phyloP scores from a whole-genome alignment of 1,140 invertebrate species.

The Drosophila repleta region DNA sequence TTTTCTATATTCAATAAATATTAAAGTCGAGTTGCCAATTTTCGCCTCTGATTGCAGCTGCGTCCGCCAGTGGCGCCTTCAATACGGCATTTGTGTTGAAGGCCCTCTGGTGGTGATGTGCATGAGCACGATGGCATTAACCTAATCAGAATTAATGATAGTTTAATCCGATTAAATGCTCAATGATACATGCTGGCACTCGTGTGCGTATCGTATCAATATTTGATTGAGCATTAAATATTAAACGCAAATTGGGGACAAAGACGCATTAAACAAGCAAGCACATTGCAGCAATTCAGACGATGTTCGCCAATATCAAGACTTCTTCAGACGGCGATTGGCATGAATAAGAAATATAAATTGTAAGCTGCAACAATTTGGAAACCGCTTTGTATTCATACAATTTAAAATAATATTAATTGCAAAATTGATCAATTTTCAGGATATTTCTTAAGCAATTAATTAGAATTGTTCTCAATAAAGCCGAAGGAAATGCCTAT shows the following conservation, averaged over 20 bases:
- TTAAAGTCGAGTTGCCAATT: slow-evolving; percentile 27
- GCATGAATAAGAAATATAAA: too few species aligned
- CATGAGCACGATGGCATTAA: slow-evolving; percentile 8
- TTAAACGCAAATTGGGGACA: slow-evolving; percentile 20
- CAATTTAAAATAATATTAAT: too few species aligned
- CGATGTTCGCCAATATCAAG: too few species aligned
- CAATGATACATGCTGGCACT: neutral
- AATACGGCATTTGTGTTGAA: slow-evolving; percentile 6
- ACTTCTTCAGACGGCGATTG: too few species aligned
- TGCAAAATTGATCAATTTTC: slow-evolving; percentile 10
- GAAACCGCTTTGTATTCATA: too few species aligned
- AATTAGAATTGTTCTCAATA: slow-evolving; percentile 30
- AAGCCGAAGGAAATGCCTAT: slow-evolving; percentile 9
- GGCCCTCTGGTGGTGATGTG: slow-evolving; percentile 15
- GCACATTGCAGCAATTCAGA: too few species aligned
- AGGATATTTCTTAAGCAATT: slow-evolving; percentile 14
- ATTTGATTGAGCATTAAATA: slow-evolving; percentile 39
- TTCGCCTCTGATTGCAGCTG: slow-evolving; percentile 17
- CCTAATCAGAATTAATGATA: slow-evolving; percentile 45
- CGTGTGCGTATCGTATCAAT: slow-evolving; percentile 19
- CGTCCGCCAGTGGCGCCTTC: neutral
- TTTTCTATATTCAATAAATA: slow-evolving; percentile 45
- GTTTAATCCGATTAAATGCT: slow-evolving; percentile 15
- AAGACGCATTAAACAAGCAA: too few species aligned
- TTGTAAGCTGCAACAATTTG: too few species aligned